Percentiles rank a stretch among this genome's conserved stretches.
phyloP scores from a whole-genome alignment of 2,888 invertebrate species.

The Pogonocherus hispidulus region DNA sequence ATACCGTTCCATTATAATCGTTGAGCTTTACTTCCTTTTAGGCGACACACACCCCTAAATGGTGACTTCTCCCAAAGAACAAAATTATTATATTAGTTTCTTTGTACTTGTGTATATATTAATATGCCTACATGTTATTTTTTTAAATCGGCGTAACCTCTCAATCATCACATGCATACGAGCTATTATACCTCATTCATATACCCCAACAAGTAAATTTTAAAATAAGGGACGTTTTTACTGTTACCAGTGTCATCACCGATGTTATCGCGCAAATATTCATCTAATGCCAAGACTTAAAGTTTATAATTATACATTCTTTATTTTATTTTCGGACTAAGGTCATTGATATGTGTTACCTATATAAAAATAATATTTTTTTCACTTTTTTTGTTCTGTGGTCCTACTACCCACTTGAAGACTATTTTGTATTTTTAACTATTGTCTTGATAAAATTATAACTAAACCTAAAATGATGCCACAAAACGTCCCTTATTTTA shows the following conservation, averaged over 20 bases:
- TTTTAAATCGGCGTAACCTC: slow-evolving; percentile 35
- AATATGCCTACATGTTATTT: slow-evolving; percentile 44
- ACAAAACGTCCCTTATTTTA: slow-evolving; percentile 38
- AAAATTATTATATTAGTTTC: slow-evolving; percentile 61
- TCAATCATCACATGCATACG: slow-evolving; percentile 43
- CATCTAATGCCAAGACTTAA: no score
- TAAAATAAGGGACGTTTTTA: slow-evolving; percentile 28
- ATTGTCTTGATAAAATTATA: no score
- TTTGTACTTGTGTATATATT: slow-evolving; percentile 49
- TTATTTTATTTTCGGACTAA: no score
- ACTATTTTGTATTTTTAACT: no score
- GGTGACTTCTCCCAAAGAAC: slow-evolving; percentile 61
- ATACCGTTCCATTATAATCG: slow-evolving; percentile 38
- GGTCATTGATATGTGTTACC: no score
- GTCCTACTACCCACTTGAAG: no score
- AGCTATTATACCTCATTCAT: slow-evolving; percentile 49
- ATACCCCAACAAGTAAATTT: slow-evolving; percentile 55
- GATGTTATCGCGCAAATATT: no score
- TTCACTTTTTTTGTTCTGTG: no score
- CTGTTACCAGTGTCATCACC: no score
- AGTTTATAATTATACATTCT: no score
- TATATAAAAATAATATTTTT: no score
- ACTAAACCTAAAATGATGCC: no score
- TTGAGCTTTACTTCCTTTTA: slow-evolving; percentile 40
- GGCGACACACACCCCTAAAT: slow-evolving; percentile 55